Evolutionary conservation across 2,113 vertebrate genomes (phyloP).

Genomic region (Nematolebias whitei): DNA sequence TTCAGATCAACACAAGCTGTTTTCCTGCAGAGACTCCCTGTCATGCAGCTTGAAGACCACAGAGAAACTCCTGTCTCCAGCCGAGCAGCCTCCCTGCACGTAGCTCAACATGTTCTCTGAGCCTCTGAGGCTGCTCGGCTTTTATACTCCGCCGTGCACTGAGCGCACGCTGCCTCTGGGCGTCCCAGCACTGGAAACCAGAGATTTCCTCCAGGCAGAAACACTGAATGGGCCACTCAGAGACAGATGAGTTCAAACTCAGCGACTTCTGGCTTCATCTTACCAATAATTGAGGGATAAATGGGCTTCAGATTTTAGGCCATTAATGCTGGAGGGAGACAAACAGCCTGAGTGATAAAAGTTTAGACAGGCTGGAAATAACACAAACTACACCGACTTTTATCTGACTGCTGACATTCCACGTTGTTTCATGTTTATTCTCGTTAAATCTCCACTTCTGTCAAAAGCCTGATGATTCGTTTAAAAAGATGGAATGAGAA

Average conservation of each 20-base stretch:
- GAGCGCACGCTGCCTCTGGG: constrained; percentile 46
- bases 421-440: too few relatives aligned
- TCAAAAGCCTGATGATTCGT: too few relatives aligned
- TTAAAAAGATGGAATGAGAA: too few relatives aligned
- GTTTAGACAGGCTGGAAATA: background rate
- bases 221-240: background rate
- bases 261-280: constrained; percentile 4
- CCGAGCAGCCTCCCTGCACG: constrained; percentile 22
- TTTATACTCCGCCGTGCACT: constrained; percentile 58
- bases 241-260: constrained; percentile 11
- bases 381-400: too few relatives aligned
- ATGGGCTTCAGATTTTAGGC: background rate
- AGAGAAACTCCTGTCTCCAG: background rate
- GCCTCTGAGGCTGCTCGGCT: background rate
- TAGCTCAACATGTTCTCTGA: constrained; percentile 42
- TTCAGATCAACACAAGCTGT: background rate
- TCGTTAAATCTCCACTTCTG: too few relatives aligned
- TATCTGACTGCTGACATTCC: too few relatives aligned
- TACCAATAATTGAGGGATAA: background rate
- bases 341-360: background rate
- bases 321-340: background rate
- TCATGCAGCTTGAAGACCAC: background rate
- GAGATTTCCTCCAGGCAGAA: constrained; percentile 5
- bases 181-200: constrained; percentile 26
- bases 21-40: constrained; percentile 24